Conservation (phyloP, 2,888 invertebrate genomes). For the Melanostoma mellinum region DNA sequence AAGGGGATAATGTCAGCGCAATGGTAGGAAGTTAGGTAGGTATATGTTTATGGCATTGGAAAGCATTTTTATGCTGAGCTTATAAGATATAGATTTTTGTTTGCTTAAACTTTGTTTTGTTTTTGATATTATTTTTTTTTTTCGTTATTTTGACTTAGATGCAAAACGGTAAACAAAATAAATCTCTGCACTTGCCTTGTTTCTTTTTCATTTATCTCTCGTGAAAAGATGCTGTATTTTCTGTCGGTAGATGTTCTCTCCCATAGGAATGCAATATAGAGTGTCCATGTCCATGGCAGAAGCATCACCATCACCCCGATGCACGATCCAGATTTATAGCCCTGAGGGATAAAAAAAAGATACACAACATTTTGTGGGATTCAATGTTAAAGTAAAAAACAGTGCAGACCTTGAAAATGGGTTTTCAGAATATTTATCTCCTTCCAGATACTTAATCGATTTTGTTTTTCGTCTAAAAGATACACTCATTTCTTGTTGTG, state of each 20-base stretch:
- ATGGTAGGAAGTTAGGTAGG: background rate
- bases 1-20: constrained; percentile 60
- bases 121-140: background rate
- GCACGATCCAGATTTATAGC: constrained; percentile 62
- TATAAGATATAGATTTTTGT: constrained; percentile 16
- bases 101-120: constrained; percentile 4
- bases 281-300: constrained; percentile 30
- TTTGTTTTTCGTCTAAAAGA: background rate
- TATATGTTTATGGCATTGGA: constrained; percentile 49
- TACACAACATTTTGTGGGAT: background rate
- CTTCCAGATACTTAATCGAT: constrained; percentile 21
- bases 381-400: background rate
- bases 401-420: constrained; percentile 38
- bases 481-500: constrained; percentile 5
- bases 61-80: constrained; percentile 41
- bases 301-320: background rate
- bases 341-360: constrained; percentile 11
- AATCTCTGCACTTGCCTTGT: constrained; percentile 58
- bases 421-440: background rate
- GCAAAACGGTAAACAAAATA: constrained; percentile 48
- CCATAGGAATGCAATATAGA: constrained; percentile 31
- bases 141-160: constrained; percentile 33
- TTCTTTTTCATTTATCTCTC: constrained; percentile 52
- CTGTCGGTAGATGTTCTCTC: constrained; percentile 12
- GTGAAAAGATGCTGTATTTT: background rate